Conservation (phyloP, 2,888 invertebrate species). For the Stenodera caucasica region DNA sequence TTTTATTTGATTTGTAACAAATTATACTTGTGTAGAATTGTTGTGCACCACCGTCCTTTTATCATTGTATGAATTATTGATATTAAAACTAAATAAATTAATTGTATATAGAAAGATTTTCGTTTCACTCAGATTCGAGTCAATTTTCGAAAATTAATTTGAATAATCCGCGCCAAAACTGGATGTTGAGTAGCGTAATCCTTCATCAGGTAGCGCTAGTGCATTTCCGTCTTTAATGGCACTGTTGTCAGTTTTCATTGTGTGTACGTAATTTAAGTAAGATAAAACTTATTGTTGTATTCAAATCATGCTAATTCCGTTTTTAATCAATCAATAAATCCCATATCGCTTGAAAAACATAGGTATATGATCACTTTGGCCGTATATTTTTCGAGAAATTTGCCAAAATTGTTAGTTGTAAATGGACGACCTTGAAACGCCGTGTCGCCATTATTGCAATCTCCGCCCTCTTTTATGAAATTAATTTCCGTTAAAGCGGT, state of each 20-base stretch:
- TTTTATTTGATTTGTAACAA: conserved; percentile 36
- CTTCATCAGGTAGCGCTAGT: conserved; percentile 13
- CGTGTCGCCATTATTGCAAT: conserved; percentile 45
- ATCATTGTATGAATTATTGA: conserved; percentile 37
- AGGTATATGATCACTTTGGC: neutral
- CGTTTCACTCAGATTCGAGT: too few species aligned
- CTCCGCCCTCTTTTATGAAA: conserved; percentile 1
- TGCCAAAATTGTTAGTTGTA: conserved; percentile 14
- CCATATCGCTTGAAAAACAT: conserved; percentile 3
- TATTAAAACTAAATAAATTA: conserved; percentile 37
- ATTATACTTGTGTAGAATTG: conserved; percentile 28
- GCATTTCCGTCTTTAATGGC: conserved; percentile 36
- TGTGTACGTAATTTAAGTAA: conserved; percentile 39
- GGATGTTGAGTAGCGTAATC: too few species aligned
- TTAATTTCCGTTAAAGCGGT: conserved; percentile 42
- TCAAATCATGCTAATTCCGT: neutral
- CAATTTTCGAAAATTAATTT: neutral
- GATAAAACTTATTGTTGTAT: conserved; percentile 26
- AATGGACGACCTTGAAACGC: conserved; percentile 53
- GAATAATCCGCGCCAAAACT: neutral
- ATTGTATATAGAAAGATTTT: conserved; percentile 13
- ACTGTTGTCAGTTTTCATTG: conserved; percentile 57
- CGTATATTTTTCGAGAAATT: neutral
- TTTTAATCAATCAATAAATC: neutral
- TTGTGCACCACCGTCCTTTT: conserved; percentile 39